Base-by-base conservation (phyloP, 2,888 invertebrate species). In the Hetaerina titia region DNA sequence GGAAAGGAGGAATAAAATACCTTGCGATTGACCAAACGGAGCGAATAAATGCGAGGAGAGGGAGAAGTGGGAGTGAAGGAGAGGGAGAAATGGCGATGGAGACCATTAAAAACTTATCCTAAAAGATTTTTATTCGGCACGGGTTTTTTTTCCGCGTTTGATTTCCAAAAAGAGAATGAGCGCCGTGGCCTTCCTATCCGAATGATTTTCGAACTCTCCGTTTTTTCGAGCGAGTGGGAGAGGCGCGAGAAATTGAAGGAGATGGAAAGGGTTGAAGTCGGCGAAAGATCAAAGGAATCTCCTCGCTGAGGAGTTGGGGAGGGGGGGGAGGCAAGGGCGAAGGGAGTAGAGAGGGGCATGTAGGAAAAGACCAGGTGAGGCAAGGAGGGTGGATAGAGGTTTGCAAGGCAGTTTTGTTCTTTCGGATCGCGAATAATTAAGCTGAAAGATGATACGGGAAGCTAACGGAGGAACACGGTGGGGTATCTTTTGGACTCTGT, bases 201-300 rank as follows among this genome's bases (percentile, higher is more conserved):
- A 81, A 81, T 81, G 81, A 81, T 81, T 81, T 81, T 25, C 81
- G 81, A 81, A 81, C 81, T 31, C 19, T 4, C 19, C 25, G 22
- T 25, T 81, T 81, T 81, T 81, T 81, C 31, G 25, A 6, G 6
- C 81, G 5, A n/a, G 13, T 22, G 15, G 81, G 25, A 22, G 92
- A 92, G 92, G 92, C 92, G 92, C 64, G 92, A 89, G 58, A 89
- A 89, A 89, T 56, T 22, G 56, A 57, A 58, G 89, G n/a, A 25
- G 45, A 57, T 19, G 56, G 89, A 17, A 57, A 19, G 89, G 56
- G 81, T 31, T 25, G 92, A 64, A 90, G 92, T 45, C 92, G 92
- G 92, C 74, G 45, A 13, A 92, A 69, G 92, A 92, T 92, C 92
- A 92, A 92, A 92, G 60, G 92, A 56, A 92, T n/a, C 81, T 92